Base-by-base conservation (phyloP, 2,888 invertebrate genomes). In the Bibio marci region DNA sequence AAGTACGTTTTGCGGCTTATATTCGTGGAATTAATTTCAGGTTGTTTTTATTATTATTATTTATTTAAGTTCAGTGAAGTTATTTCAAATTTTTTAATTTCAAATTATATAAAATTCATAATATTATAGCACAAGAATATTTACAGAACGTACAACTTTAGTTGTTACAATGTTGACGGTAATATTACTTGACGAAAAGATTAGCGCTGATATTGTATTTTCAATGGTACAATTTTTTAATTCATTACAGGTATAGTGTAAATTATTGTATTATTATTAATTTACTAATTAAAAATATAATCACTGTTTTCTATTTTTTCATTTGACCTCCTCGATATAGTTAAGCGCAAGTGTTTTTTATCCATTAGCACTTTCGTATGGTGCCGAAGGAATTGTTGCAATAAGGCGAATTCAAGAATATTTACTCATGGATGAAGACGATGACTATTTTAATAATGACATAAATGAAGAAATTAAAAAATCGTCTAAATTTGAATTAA, bases 71-170 rank as follows among this genome's bases (percentile, higher is more conserved):
- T n/a, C n/a, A n/a, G n/a, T n/a, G n/a, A n/a, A n/a, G n/a, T n/a
- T n/a, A n/a, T n/a, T n/a, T n/a, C n/a, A n/a, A n/a, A n/a, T n/a
- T n/a, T n/a, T n/a, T n/a, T n/a, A n/a, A n/a, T n/a, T n/a, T n/a
- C n/a, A n/a, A n/a, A n/a, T n/a, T n/a, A n/a, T n/a, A n/a, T n/a
- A 22, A 22, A 22, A 22, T 6, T 8, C 22, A 22, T 22, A 6
- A 8, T 6, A 6, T 4, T 22, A 22, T 22, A 22, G 22, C 22
- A 8, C 8, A 22, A 77, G 80, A 65, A 79, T 90, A 35, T 88
- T 86, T 55, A 83, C 88, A 0, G 82, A 87, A 52, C 75, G 91
- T 45, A 70, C 87, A 37, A 80, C 88, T 2, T 65, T 90, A 10
- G 86, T 80, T 54, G 71, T 83, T 43, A 85, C 86, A 3, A 69